A percentile compares a stretch with the other conserved stretches of the same genome.
These are phyloP conservation scores for Cephus nigrinus DNA, from an alignment of 2,888 invertebrate species.

Conservation along the genomic window DNA sequence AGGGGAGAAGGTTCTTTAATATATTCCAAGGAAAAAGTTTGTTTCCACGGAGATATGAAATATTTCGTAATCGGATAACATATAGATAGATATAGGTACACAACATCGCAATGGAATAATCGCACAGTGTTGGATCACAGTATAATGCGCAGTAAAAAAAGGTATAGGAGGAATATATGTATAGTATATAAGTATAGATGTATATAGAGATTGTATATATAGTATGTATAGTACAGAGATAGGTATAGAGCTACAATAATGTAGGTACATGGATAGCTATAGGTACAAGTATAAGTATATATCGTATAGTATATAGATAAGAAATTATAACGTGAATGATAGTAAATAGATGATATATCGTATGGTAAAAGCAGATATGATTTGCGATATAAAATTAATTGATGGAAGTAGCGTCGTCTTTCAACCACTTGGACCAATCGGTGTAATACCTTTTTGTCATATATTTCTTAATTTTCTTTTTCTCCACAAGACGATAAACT, in stretches of 20 bases:
- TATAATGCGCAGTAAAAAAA: neutral
- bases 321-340: slow-evolving; percentile 32
- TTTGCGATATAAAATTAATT: slow-evolving; percentile 31
- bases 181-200: slow-evolving; percentile 34
- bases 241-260: slow-evolving; percentile 48
- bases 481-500: neutral
- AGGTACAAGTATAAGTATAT: slow-evolving; percentile 40
- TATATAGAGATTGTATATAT: slow-evolving; percentile 41
- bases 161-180: slow-evolving; percentile 35
- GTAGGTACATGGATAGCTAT: slow-evolving; percentile 53
- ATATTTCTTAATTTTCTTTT: slow-evolving; percentile 2
- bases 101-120: neutral
- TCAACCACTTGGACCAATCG: neutral
- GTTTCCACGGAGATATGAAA: neutral
- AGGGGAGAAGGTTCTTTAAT: neutral
- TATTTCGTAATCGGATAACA: neutral
- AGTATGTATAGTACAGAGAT: slow-evolving; percentile 48
- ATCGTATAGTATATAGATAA: slow-evolving; percentile 23
- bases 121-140: neutral
- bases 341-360: slow-evolving; percentile 23
- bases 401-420: neutral
- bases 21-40: neutral
- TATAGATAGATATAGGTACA: neutral
- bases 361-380: slow-evolving; percentile 28
- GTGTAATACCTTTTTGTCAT: slow-evolving; percentile 13